Base-by-base conservation (phyloP, 2,888 invertebrate genomes). In the Tortrix viridana region DNA sequence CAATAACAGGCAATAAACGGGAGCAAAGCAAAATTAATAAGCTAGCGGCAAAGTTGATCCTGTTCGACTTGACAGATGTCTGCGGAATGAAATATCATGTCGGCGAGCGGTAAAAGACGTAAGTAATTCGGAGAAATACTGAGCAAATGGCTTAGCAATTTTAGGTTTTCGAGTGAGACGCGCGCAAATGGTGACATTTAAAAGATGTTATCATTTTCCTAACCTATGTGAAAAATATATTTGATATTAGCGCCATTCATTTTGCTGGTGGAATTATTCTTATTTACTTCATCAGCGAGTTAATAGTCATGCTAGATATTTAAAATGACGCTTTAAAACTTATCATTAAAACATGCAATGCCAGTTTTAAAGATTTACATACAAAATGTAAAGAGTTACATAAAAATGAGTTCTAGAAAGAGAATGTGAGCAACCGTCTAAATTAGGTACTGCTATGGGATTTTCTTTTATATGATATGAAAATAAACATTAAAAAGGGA, bases 1-100 rank as follows among this genome's bases (percentile, higher is more conserved):
- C 87, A 88, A 88, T 89, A 84, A 84, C 75, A 77, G 76, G 76
- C 85, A 84, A 86, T 88, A 86, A 86, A 81, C 76, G 75, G 76
- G 76, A 81, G 87, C 77, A 81, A 81, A 82, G 76, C 82, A 79
- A 87, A 87, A 88, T 88, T 89, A 88, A 86, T 87, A 88, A 79
- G 79, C 79, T 79, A 76, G 78, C 80, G 80, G 85, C 88, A 84
- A 84, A 86, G 81, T 84, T 81, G 82, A 84, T 85, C 82, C 81
- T 79, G 84, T 85, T 80, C 79, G 73, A 67, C 80, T 76, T 86
- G 86, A 88, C 88, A 88, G 82, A 84, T 83, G 87, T 85, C 84
- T 72, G 71, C 65, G 70, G 83, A 79, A 88, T 87, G 87, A 87
- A 88, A 87, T 82, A 84, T 85, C 75, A 73, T 74, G 77, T 79